Percentiles rank a stretch among this genome's conserved stretches.
phyloP scores from a whole-genome alignment of 2,113 vertebrate species.

The Dromas ardeola region DNA sequence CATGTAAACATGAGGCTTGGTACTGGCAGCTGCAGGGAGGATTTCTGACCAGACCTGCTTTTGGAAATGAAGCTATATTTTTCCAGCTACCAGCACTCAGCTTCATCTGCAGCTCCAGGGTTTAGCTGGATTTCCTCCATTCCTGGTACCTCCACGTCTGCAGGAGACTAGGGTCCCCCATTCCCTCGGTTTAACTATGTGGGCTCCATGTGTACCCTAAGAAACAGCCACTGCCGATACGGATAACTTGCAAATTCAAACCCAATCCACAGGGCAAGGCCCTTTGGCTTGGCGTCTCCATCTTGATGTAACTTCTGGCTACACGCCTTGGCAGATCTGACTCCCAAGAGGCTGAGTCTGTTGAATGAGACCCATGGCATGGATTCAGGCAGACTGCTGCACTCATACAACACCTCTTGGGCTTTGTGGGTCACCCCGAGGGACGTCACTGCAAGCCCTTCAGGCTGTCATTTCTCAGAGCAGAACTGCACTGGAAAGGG shows the following conservation, averaged over 20 bases:
- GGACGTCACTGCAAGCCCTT: not conserved
- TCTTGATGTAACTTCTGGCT: not conserved
- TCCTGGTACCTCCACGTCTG: not conserved
- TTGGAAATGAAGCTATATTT: not conserved
- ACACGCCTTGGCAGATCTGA: not conserved
- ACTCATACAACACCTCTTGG: accelerated
- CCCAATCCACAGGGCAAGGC: not conserved
- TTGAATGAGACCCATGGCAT: not conserved
- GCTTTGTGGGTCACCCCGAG: not conserved
- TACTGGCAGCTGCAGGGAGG: not conserved
- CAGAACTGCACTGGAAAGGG: not conserved
- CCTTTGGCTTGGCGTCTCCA: not conserved
- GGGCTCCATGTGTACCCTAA: not conserved
- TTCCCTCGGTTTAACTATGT: not conserved
- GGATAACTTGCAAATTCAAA: not conserved
- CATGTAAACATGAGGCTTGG: not conserved
- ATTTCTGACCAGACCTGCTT: not conserved
- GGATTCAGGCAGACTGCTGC: not conserved
- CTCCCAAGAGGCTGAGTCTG: not conserved
- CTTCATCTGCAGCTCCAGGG: not conserved
- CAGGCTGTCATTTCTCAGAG: not conserved
- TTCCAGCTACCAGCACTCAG: not conserved
- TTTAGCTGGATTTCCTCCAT: not conserved
- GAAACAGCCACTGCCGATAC: not conserved
- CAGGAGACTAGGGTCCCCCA: not conserved